Percentiles rank a stretch among this genome's conserved stretches.
phyloP scores from a whole-genome alignment of 35 echinoderm and acorn worm species.

The Amphiura filiformis region DNA sequence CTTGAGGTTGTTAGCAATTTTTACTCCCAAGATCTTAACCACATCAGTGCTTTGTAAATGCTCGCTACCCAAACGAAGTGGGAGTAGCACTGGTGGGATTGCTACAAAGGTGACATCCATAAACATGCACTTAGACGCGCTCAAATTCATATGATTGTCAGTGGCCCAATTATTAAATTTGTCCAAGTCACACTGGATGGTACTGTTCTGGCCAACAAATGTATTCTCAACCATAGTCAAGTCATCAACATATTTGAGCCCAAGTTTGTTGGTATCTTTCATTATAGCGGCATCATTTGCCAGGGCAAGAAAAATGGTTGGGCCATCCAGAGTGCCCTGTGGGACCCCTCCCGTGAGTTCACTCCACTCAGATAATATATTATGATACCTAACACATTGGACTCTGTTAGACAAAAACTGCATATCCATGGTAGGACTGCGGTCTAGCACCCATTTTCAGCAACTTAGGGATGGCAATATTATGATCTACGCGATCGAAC shows the following conservation, averaged over 20 bases:
- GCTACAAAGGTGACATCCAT: constrained; percentile 21
- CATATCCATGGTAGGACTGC: background rate
- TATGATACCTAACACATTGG: constrained; percentile 8
- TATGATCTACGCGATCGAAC: background rate
- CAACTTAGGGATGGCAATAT: constrained; percentile 2
- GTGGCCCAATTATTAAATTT: background rate
- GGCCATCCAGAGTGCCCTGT: constrained; percentile 19
- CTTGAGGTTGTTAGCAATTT: constrained; percentile 20
- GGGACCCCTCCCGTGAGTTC: constrained; percentile 21
- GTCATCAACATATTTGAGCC: constrained; percentile 34
- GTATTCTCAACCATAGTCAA: constrained; percentile 23
- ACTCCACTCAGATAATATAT: background rate
- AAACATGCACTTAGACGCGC: constrained; percentile 8
- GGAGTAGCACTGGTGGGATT: background rate
- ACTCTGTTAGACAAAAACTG: constrained; percentile 2
- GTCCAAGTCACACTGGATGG: background rate
- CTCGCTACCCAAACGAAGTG: background rate
- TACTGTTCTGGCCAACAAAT: background rate
- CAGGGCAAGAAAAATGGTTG: background rate
- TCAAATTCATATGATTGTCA: constrained; percentile 13
- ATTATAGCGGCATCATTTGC: constrained; percentile 16
- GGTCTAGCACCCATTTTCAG: background rate
- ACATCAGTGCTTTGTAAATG: background rate
- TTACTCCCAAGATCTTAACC: constrained; percentile 23
- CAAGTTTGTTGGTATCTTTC: background rate